Evolutionary conservation across 2,113 vertebrate species (phyloP).

Genomic region (Scophthalmus maximus): DNA sequence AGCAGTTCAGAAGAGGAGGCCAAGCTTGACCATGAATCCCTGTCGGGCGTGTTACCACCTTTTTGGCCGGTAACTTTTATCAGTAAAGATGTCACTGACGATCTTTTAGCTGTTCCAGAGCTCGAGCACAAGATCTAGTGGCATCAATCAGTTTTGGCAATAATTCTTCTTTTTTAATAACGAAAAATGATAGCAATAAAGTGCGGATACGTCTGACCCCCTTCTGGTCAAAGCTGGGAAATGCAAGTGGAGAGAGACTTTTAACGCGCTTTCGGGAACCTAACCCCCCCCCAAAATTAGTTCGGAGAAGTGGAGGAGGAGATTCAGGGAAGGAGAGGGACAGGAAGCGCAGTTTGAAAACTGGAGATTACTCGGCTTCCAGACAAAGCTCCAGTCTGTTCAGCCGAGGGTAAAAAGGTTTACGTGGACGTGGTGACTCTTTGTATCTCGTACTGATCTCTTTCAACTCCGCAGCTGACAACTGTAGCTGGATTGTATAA

Average conservation of each 20-base stretch:
- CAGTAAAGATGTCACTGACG: background rate
- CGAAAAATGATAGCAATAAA: background rate
- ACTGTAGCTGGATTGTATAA: conserved; percentile 2
- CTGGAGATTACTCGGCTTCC: conserved; percentile 2
- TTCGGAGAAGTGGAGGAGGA: background rate
- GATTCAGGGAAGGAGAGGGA: too few relatives aligned
- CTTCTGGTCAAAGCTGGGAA: conserved; percentile 54
- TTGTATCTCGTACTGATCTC: conserved; percentile 1
- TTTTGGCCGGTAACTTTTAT: background rate
- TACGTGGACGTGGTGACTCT: background rate
- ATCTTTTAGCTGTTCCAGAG: conserved; percentile 1
- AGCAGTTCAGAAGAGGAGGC: conserved; percentile 31
- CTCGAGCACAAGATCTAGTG: background rate
- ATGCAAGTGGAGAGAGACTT: conserved; percentile 4
- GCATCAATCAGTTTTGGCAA: background rate
- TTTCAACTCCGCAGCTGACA: conserved; percentile 5
- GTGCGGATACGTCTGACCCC: conserved; percentile 53
- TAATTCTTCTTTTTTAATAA: too few relatives aligned
- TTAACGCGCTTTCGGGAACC: too few relatives aligned
- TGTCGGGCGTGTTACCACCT: too few relatives aligned
- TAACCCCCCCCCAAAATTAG: too few relatives aligned
- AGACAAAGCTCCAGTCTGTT: conserved; percentile 6
- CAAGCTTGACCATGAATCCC: too few relatives aligned
- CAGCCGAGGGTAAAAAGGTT: conserved; percentile 16
- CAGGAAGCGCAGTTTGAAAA: background rate